Evolutionary conservation across 2,797 vertebrate species (phyloP).

Genomic region (Eidolon dupreanum): DNA sequence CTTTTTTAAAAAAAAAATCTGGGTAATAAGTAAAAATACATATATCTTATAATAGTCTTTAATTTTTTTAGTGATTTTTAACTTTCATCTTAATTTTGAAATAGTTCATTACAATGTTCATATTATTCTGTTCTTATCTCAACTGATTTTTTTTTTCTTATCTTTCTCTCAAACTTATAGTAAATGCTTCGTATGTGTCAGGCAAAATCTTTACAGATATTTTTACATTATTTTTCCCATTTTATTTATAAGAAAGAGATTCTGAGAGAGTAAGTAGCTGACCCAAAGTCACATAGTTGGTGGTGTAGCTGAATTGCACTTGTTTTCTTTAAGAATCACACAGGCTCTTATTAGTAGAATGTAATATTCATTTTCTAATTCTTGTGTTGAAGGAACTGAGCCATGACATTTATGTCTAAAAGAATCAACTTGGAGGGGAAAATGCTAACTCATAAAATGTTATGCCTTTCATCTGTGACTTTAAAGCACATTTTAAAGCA

Average conservation of each 20-base stretch:
- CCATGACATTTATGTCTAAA: not conserved
- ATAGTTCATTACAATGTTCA: not conserved
- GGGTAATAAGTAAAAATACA: not conserved
- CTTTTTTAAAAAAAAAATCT: not conserved
- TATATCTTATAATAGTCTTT: not conserved
- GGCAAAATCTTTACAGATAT: not conserved
- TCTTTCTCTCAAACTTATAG: not conserved
- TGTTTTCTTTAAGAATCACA: not conserved
- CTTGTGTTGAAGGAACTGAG: not conserved
- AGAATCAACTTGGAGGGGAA: not conserved
- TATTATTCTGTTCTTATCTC: not conserved
- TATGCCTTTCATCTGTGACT: conserved; percentile 34
- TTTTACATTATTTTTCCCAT: not conserved
- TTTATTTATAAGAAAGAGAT: not conserved
- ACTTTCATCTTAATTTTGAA: conserved; percentile 9
- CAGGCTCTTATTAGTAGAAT: not conserved
- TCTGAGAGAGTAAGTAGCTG: not conserved
- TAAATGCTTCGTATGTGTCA: not conserved
- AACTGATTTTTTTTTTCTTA: not conserved
- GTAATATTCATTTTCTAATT: not conserved
- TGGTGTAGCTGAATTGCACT: not conserved
- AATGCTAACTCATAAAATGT: not conserved
- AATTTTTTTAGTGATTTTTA: not conserved
- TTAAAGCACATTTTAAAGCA: conserved; percentile 43
- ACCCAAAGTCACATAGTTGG: not conserved